Base-by-base conservation (phyloP, 2,888 invertebrate genomes). In the Polymixis flavicincta region DNA sequence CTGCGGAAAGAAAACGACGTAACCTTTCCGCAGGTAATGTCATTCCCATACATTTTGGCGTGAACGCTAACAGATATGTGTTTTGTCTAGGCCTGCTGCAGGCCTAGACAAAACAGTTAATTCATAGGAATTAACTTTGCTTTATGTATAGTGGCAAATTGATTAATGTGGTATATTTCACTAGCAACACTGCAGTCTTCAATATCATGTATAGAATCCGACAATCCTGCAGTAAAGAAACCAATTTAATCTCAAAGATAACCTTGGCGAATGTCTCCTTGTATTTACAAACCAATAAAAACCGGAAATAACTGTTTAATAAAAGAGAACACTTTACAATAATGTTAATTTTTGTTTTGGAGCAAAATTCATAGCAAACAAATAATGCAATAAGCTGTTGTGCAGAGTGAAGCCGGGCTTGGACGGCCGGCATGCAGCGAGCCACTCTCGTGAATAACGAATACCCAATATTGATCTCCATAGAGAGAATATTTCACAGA, bases 391-490 rank as follows among this genome's bases (percentile, higher is more conserved):
- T 88, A 88, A 88, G 85, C 85, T 85, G 71, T 69, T 74, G 78
- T 79, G 76, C 75, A 81, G 71, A 84, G 79, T 86, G 89, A 85
- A 88, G 75, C 73, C 78, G 79, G 74, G 71, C 79, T 73, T 78
- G 73, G 85, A 75, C 84, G 79, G 82, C 83, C 59, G 80, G 82
- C 28, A 14, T 72, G 57, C 70, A 63, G 54, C 71, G 82, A 83
- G 84, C 82, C 87, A 78, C 87, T 81, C 87, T 92, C 91, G 93
- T 94, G 92, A 94, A 94, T 94, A 94, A 91, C 86, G 86, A 89
- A 92, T 90, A 89, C 78, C 80, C 85, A 90, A 88, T 93, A 94
- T 94, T 89, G 93, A 94, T 93, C 90, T 87, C 76, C 80, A 84
- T 87, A 86, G 78, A 78, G 85, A 83, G 80, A 82, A 80, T 87